phyloP scores from a whole-genome alignment of 2,888 invertebrate genomes.

The Apamea crenata region DNA sequence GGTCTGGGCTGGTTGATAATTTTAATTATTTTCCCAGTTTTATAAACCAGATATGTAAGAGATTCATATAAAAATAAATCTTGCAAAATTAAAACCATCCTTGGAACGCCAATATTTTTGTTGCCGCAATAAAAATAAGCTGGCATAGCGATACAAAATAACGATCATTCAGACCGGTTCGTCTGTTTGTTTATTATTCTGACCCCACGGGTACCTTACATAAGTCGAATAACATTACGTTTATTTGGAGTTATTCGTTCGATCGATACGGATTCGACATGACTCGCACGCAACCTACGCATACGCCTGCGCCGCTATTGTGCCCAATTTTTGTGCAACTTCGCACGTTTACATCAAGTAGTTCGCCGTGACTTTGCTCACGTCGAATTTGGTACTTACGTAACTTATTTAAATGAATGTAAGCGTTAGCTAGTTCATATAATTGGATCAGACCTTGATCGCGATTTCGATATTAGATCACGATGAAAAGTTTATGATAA shows the following conservation, averaged over 20 bases:
- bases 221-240: conserved; percentile 5
- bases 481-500: conserved; percentile 4
- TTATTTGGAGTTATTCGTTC: conserved; percentile 9
- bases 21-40: not conserved
- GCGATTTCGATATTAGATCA: not conserved
- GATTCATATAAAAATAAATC: not conserved
- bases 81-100: not conserved
- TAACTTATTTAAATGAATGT: conserved; percentile 32
- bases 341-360: conserved; percentile 15
- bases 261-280: conserved; percentile 10
- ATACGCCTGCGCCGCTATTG: conserved; percentile 29
- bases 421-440: conserved; percentile 11
- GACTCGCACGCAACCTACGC: conserved; percentile 24
- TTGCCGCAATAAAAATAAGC: not conserved
- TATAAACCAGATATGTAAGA: not conserved
- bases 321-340: conserved; percentile 41
- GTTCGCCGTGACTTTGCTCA: conserved; percentile 65
- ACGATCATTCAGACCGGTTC: not conserved
- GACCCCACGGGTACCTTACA: conserved; percentile 21
- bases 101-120: not conserved
- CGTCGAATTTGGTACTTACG: conserved; percentile 37
- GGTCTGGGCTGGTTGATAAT: not conserved
- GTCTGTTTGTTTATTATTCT: not conserved
- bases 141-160: not conserved
- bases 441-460: not conserved